These are phyloP conservation scores for Pristis pectinata DNA, from an alignment of 2,797 vertebrate genomes.

Conservation along the genomic window DNA sequence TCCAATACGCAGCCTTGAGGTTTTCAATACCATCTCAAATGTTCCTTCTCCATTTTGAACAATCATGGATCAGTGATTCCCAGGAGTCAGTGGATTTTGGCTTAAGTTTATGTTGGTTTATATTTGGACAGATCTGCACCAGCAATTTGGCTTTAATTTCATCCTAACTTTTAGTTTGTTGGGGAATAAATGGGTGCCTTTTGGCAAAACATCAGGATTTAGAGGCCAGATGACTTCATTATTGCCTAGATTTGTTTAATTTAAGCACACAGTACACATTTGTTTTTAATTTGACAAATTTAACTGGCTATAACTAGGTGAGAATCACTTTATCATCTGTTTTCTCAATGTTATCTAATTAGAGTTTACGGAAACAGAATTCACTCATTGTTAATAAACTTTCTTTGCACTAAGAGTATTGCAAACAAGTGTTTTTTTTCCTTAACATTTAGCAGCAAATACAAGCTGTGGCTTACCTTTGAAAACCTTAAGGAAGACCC, in stretches of 20 bases:
- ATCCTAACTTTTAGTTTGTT: background rate
- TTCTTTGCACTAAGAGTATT: background rate
- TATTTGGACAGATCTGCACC: background rate
- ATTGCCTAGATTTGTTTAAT: background rate
- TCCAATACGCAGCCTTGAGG: no score
- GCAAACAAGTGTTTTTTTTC: background rate
- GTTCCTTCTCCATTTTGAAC: no score
- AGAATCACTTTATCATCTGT: background rate
- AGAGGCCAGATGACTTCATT: background rate
- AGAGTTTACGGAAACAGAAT: background rate
- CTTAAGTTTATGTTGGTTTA: background rate
- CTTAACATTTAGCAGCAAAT: constrained; percentile 70
- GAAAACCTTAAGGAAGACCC: constrained; percentile 86
- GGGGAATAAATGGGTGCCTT: background rate
- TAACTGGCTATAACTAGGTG: background rate
- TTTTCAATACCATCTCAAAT: no score
- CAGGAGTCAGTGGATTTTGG: background rate
- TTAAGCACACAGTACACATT: background rate
- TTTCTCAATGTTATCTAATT: background rate
- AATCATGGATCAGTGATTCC: no score
- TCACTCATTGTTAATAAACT: background rate
- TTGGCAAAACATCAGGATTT: background rate
- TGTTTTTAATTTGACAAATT: background rate
- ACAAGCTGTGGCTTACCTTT: constrained; percentile 95
- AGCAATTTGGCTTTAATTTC: background rate